These are phyloP conservation scores for Orthonyx spaldingii DNA, from an alignment of 2,113 vertebrate genomes.

Conservation along the genomic window DNA sequence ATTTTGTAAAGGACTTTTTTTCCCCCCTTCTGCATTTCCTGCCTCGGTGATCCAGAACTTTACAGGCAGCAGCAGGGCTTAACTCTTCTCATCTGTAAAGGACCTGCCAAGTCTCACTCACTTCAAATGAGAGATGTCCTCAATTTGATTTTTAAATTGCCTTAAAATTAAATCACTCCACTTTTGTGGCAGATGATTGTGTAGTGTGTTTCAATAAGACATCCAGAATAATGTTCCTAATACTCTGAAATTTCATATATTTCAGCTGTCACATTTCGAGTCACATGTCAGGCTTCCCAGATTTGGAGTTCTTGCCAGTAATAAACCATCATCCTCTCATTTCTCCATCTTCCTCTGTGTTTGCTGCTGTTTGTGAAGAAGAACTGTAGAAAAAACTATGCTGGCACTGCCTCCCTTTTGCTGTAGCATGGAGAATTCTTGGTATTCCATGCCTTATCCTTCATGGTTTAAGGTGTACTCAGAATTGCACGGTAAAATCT, in stretches of 20 bases:
- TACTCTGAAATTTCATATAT: slow-evolving; percentile 15
- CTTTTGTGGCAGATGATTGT: slow-evolving; percentile 14
- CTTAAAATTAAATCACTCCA: slow-evolving; percentile 54
- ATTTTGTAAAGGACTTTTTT: neutral
- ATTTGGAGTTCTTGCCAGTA: neutral
- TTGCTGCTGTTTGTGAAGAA: neutral
- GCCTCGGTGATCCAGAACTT: neutral
- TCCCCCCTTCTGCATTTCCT: neutral
- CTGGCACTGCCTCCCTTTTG: neutral
- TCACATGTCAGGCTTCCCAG: neutral
- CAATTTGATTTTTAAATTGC: slow-evolving; percentile 46
- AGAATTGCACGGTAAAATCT: neutral
- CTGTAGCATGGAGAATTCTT: slow-evolving; percentile 25
- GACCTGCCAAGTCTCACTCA: slow-evolving; percentile 29
- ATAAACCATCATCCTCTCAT: neutral
- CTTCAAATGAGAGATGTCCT: slow-evolving; percentile 35
- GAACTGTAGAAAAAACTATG: neutral
- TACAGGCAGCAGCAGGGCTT: neutral
- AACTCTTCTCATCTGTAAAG: neutral
- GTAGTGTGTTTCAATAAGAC: slow-evolving; percentile 11
- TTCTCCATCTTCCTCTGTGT: neutral
- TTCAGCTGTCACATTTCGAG: slow-evolving; percentile 12
- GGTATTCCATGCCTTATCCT: neutral
- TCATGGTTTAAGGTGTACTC: neutral
- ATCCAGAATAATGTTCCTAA: neutral